Evolutionary conservation across 2,113 vertebrate species (phyloP).

Genomic region (Perognathus longimembris): DNA sequence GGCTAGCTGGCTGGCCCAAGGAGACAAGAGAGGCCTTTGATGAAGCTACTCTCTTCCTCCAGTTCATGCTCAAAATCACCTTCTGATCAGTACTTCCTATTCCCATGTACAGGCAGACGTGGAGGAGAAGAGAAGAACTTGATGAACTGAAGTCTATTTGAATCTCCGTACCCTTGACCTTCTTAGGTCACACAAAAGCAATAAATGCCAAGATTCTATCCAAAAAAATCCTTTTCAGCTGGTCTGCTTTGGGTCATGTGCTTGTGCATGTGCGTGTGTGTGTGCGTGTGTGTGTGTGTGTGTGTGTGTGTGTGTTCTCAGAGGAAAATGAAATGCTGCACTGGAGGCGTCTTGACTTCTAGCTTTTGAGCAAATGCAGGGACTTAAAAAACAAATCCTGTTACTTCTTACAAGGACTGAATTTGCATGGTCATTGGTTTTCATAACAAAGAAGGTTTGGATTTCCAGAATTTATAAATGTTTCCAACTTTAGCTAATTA

Average conservation of each 20-base stretch:
- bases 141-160: conserved; percentile 6
- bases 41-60: conserved; percentile 1
- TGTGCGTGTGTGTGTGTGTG: not conserved
- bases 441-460: conserved; percentile 73
- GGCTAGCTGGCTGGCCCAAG: not conserved
- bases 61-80: conserved; percentile 5
- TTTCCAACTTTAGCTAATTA: conserved; percentile 78
- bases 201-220: conserved; percentile 58
- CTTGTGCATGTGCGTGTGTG: not conserved
- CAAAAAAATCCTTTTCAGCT: conserved; percentile 70
- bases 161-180: conserved; percentile 35
- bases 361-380: conserved; percentile 44
- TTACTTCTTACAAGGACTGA: conserved; percentile 47
- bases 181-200: conserved; percentile 11
- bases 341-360: conserved; percentile 53
- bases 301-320: not conserved
- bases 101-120: not conserved
- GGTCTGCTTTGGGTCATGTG: conserved; percentile 5
- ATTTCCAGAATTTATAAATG: conserved; percentile 69
- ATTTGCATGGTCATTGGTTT: conserved; percentile 64
- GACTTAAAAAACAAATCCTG: conserved; percentile 61
- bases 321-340: conserved; percentile 44
- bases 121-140: not conserved
- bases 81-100: not conserved
- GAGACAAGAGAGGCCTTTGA: not conserved